phyloP scores from a whole-genome alignment of 2,113 vertebrate genomes.

The Burhinus oedicnemus region DNA sequence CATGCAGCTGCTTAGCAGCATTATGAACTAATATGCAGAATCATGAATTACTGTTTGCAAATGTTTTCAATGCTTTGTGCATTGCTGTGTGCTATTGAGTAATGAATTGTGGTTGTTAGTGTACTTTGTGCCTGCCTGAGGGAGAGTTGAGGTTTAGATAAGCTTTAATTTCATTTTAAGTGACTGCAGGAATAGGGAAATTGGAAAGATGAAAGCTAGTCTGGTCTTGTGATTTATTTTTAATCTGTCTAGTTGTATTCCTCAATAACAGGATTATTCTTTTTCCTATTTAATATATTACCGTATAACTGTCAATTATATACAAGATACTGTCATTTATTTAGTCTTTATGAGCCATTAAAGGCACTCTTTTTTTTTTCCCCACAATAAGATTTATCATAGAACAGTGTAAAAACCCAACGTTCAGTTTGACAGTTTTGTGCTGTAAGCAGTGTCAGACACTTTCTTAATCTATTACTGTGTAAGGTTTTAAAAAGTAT shows the following conservation, averaged over 20 bases:
- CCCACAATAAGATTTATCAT: neutral
- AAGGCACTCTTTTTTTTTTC: neutral
- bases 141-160: neutral
- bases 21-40: neutral
- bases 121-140: neutral
- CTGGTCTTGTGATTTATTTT: neutral
- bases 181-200: neutral
- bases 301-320: neutral
- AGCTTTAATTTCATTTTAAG: neutral
- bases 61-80: accelerated
- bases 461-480: neutral
- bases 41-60: neutral
- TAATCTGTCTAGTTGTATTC: neutral
- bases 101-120: neutral
- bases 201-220: neutral
- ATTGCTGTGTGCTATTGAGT: neutral
- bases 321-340: neutral
- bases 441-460: neutral
- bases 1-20: neutral
- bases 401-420: neutral
- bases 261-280: neutral
- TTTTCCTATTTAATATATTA: neutral
- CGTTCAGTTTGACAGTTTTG: neutral
- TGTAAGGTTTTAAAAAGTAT: neutral
- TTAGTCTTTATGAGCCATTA: neutral